Evolutionary conservation across 2,113 vertebrate species (phyloP).

Genomic region (Uria aalge): DNA sequence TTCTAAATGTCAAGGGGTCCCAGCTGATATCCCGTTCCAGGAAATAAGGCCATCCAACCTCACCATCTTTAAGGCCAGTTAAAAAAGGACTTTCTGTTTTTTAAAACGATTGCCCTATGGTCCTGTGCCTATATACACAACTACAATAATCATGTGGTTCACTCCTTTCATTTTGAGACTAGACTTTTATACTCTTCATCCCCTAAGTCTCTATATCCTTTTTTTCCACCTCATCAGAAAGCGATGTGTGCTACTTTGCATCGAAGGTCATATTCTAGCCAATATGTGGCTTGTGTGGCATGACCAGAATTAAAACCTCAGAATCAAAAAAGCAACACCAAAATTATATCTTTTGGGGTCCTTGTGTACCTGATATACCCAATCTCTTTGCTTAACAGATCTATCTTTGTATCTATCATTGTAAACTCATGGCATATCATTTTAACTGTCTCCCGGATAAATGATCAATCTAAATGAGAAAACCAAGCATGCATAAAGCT

Average conservation of each 20-base stretch:
- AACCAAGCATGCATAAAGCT: background rate
- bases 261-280: background rate
- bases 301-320: background rate
- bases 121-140: background rate
- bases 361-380: background rate
- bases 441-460: background rate
- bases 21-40: background rate
- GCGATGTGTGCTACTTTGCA: background rate
- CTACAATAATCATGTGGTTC: background rate
- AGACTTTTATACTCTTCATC: background rate
- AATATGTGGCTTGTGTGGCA: accelerated
- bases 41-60: background rate
- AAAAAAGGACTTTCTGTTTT: background rate
- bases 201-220: background rate
- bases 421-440: background rate
- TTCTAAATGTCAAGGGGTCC: background rate
- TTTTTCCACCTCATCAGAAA: background rate
- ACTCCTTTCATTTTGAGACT: background rate
- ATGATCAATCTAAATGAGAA: background rate
- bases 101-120: background rate
- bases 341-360: background rate
- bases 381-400: background rate
- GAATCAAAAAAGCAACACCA: background rate
- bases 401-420: background rate
- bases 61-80: background rate